Base-by-base conservation (phyloP, 2,113 vertebrate species). In the Stegastes partitus region DNA sequence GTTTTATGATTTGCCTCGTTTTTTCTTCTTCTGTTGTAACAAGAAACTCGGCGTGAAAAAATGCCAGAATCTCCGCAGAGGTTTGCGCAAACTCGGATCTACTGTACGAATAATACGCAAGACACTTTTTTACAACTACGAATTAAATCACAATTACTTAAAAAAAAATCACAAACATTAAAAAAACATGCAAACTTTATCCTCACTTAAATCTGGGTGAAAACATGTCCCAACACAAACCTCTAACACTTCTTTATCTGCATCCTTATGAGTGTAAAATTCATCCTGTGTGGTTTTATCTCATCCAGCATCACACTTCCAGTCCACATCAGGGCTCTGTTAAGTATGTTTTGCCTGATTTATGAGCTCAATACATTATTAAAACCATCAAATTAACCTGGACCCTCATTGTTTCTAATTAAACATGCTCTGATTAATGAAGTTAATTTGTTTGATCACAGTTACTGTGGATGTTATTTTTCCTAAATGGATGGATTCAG, bases 401-500 rank as follows among this genome's bases (percentile, higher is more conserved):
- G 0, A 1, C 3, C 11, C 15, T 11, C 12, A 44, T 56, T 45
- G 18, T 55, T 56, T 61, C 22, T 2, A 49, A 39, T 62, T 34
- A 28, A 22, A 53, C 22, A 5, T 2, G 3, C 0, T 42, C 49
- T 7, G 3, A 49, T 47, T 28, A n/a, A 64, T 61, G 44, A 55
- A 22, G n/a, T 22, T 42, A 11, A 49, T 68, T 49, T 65, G 16
- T 49, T 74, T 39, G 16, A 69, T 72, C 3, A 19, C 22, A 37
- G 9, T 25, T 22, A 68, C 15, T 77, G 19, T 16, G 28, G 12
- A 59, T 54, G 37, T 55, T 25, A 58, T 84, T 68, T 55, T 34
- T 51, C 19, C 61, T 23, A 69, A 67, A 82, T 66, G 72, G 70
- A 64, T 22, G 10, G 45, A 76, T 63, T 51, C 64, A 19, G n/a